These are phyloP conservation scores for Rhagologus leucostigma DNA, from an alignment of 2,113 vertebrate genomes.

Conservation along the genomic window DNA sequence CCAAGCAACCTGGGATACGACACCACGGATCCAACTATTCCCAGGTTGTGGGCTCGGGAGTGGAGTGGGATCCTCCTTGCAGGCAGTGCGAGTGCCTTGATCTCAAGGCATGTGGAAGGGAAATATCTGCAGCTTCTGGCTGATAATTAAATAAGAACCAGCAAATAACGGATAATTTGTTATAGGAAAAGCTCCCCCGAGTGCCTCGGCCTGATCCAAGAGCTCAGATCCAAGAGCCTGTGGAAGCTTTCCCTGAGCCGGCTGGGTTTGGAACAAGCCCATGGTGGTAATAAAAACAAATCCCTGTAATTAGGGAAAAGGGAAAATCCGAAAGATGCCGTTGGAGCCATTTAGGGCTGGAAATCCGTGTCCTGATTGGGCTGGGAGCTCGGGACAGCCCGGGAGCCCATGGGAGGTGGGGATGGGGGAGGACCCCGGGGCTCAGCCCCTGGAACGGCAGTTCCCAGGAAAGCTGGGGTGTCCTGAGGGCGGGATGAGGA, in stretches of 20 bases:
- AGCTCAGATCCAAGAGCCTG: neutral
- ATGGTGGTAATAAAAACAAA: neutral
- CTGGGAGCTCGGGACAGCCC: neutral
- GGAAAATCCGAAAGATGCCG: neutral
- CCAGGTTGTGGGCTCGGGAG: neutral
- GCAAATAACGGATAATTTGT: neutral
- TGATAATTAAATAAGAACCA: neutral
- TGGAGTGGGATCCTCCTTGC: neutral
- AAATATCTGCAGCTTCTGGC: neutral
- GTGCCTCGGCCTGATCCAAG: neutral
- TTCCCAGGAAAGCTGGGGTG: neutral
- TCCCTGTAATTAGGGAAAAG: neutral
- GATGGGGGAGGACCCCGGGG: neutral
- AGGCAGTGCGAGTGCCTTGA: neutral
- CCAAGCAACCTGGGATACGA: neutral
- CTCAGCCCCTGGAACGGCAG: neutral
- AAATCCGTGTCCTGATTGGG: neutral
- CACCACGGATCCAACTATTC: rapidly evolving
- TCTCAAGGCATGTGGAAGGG: neutral
- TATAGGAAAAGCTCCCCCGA: neutral
- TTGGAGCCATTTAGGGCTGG: neutral
- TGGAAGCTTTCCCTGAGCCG: neutral
- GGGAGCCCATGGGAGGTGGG: rapidly evolving
- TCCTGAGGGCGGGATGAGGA: neutral
- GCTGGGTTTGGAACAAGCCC: neutral